Evolutionary conservation across 2,888 invertebrate species (phyloP).

Genomic region (Caenorhabditis wallacei): DNA sequence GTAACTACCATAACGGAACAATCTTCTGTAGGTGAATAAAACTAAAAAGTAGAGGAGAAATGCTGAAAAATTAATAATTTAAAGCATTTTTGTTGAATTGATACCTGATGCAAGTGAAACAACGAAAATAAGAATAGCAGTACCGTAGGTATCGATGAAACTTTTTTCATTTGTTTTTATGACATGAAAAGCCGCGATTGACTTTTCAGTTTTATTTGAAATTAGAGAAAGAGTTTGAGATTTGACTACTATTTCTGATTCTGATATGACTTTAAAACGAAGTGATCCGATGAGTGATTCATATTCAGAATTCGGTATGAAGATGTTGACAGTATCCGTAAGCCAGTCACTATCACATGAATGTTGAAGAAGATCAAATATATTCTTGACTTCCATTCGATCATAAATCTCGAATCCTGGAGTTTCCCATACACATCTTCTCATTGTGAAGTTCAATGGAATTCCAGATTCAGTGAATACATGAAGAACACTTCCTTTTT

Average conservation of each 20-base stretch:
- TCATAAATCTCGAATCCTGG: background rate
- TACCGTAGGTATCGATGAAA: background rate
- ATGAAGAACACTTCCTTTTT: background rate
- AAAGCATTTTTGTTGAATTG: background rate
- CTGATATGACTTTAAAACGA: background rate
- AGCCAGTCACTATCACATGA: constrained; percentile 33
- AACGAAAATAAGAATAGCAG: background rate
- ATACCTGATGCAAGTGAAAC: background rate
- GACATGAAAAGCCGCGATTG: background rate
- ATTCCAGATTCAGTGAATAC: background rate
- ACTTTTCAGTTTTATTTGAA: background rate
- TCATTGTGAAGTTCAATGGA: background rate
- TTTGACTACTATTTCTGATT: background rate
- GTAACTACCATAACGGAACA: too few relatives aligned
- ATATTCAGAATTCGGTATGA: background rate
- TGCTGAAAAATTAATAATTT: background rate
- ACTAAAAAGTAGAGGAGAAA: too few relatives aligned
- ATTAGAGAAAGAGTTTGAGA: background rate
- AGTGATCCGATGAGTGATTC: background rate
- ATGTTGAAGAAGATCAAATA: background rate
- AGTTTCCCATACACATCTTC: constrained; percentile 21
- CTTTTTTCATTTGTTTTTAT: background rate
- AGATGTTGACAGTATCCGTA: constrained; percentile 30
- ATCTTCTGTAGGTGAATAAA: too few relatives aligned
- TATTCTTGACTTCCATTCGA: background rate